These are phyloP conservation scores for Pseudomyrmex concolor DNA, from an alignment of 1,140 invertebrate species.

Conservation along the genomic window DNA sequence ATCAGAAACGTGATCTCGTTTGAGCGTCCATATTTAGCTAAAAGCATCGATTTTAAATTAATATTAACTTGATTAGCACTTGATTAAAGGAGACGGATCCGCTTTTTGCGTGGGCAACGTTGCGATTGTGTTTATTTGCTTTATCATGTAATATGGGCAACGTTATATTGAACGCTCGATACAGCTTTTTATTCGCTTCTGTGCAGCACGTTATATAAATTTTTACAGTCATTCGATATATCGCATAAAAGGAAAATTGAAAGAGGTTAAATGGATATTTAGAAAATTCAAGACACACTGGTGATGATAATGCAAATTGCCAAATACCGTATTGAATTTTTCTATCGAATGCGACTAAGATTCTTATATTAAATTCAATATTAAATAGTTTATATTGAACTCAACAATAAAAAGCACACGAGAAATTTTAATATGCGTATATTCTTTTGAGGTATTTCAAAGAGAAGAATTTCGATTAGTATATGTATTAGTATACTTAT, in stretches of 20 bases:
- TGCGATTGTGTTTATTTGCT: constrained; percentile 36
- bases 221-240: constrained; percentile 24
- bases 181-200: constrained; percentile 15
- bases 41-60: constrained; percentile 24
- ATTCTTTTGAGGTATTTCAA: not conserved
- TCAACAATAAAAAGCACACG: too few relatives aligned
- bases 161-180: constrained; percentile 25
- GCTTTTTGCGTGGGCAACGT: constrained; percentile 56
- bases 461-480: not conserved
- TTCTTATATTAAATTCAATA: not conserved
- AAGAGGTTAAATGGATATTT: constrained; percentile 28
- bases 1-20: constrained; percentile 51
- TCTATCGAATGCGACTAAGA: not conserved
- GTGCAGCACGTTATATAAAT: constrained; percentile 11
- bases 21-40: constrained; percentile 65
- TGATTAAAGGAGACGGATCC: constrained; percentile 28
- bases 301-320: not conserved
- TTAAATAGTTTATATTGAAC: too few relatives aligned
- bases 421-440: not conserved
- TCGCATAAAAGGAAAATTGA: not conserved
- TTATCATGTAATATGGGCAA: constrained; percentile 17
- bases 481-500: not conserved
- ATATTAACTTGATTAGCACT: not conserved
- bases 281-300: not conserved
- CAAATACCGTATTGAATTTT: not conserved